Conservation (phyloP, 2,113 vertebrate genomes). For the Psittacus erithacus region DNA sequence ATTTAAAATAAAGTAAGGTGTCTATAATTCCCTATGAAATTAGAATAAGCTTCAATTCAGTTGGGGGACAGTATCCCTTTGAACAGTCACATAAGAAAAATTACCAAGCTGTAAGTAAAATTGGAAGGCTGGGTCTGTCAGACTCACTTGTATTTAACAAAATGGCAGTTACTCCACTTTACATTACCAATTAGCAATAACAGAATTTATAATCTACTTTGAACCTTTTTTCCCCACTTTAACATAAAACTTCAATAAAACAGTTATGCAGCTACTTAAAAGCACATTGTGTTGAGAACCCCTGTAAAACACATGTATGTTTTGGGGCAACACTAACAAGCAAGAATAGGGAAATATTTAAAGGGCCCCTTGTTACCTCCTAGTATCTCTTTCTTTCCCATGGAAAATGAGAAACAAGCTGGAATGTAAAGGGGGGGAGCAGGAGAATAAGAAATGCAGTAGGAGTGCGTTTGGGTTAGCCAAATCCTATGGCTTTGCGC, state of each 20-base stretch:
- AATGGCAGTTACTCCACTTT: conserved; percentile 32
- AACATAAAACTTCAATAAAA: neutral
- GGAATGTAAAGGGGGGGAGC: conserved; percentile 31
- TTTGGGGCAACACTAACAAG: conserved; percentile 20
- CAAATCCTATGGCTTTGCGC: conserved; percentile 43
- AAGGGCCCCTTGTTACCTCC: conserved; percentile 43
- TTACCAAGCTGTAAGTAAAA: neutral
- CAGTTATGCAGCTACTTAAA: neutral
- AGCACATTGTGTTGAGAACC: neutral
- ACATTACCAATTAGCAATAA: conserved; percentile 41
- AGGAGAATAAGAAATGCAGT: conserved; percentile 21
- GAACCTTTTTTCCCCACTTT: neutral
- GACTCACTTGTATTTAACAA: neutral
- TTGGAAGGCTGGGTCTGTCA: neutral
- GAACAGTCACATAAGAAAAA: neutral
- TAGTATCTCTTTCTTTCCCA: conserved; percentile 36
- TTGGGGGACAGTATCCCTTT: neutral
- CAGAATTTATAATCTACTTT: conserved; percentile 43
- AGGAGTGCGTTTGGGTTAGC: conserved; percentile 17
- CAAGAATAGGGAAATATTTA: neutral
- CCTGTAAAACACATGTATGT: neutral
- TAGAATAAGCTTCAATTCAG: conserved; percentile 19
- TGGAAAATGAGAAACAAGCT: conserved; percentile 46
- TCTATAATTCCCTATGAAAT: neutral
- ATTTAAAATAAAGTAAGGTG: neutral